Evolutionary conservation across 2,888 invertebrate genomes (phyloP).

Genomic region (Cynaeus angustus): DNA sequence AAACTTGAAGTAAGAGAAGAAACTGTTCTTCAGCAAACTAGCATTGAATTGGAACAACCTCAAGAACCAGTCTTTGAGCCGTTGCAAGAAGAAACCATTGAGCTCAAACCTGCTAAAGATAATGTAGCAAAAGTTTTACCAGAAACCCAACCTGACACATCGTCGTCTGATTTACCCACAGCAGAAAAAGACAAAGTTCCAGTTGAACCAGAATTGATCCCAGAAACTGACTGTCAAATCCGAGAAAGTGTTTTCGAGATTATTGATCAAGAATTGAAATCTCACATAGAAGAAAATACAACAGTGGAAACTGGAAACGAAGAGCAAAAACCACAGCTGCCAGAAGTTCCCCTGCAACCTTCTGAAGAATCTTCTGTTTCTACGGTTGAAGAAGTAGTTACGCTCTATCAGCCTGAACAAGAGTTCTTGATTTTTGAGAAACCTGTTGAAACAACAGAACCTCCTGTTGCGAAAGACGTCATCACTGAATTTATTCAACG

Average conservation of each 20-base stretch:
- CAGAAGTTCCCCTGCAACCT: not conserved
- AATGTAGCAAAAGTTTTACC: not conserved
- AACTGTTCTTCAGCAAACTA: not conserved
- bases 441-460: constrained; percentile 2
- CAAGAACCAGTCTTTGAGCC: not conserved
- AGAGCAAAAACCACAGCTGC: not conserved
- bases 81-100: not conserved
- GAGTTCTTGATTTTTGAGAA: constrained; percentile 23
- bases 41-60: not conserved
- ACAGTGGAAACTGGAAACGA: not conserved
- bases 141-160: not conserved
- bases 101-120: not conserved
- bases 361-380: not conserved
- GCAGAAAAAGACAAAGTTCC: not conserved
- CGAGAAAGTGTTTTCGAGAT: not conserved
- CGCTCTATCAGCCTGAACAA: constrained; percentile 5
- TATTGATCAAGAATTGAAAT: not conserved
- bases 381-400: constrained; percentile 4
- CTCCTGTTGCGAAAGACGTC: constrained; percentile 7
- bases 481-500: constrained; percentile 39
- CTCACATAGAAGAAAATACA: not conserved
- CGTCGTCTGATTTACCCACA: no score
- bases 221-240: not conserved
- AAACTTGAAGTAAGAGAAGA: constrained; percentile 16
- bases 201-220: not conserved